Evolutionary conservation across 2,797 vertebrate genomes (phyloP).

Genomic region (Ateles fusciceps): DNA sequence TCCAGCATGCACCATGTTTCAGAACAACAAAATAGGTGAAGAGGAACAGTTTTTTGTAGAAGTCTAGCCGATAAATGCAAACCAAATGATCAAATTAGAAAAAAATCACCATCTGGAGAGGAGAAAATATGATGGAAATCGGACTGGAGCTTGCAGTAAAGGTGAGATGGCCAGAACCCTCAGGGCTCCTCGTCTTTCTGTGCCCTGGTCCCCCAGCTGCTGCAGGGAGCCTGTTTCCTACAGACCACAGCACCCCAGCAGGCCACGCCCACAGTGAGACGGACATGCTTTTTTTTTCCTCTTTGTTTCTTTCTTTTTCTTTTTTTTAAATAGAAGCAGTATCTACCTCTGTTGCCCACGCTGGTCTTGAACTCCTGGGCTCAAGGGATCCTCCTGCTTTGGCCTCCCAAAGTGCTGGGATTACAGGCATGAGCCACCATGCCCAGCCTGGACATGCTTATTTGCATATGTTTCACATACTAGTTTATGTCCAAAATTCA

Average conservation of each 20-base stretch:
- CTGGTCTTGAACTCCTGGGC: background rate
- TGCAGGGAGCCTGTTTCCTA: background rate
- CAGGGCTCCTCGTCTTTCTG: background rate
- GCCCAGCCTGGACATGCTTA: background rate
- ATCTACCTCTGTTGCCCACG: background rate
- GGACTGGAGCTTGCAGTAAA: background rate
- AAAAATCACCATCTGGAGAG: background rate
- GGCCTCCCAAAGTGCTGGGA: background rate
- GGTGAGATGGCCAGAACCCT: background rate
- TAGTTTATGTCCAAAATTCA: background rate
- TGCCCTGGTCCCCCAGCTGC: fast-evolving
- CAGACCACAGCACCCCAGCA: background rate
- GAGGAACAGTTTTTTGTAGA: background rate
- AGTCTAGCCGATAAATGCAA: background rate
- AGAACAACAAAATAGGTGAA: background rate
- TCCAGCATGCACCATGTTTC: background rate
- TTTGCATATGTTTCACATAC: background rate
- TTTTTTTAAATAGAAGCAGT: background rate
- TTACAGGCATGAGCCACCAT: background rate
- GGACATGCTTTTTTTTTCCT: background rate
- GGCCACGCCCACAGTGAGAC: background rate
- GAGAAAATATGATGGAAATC: background rate
- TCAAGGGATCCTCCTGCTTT: background rate
- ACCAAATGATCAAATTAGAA: slow-evolving; percentile 37
- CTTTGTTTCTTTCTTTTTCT: no score